phyloP scores from a whole-genome alignment of 2,797 vertebrate genomes.

The Pseudochaenichthys georgianus region DNA sequence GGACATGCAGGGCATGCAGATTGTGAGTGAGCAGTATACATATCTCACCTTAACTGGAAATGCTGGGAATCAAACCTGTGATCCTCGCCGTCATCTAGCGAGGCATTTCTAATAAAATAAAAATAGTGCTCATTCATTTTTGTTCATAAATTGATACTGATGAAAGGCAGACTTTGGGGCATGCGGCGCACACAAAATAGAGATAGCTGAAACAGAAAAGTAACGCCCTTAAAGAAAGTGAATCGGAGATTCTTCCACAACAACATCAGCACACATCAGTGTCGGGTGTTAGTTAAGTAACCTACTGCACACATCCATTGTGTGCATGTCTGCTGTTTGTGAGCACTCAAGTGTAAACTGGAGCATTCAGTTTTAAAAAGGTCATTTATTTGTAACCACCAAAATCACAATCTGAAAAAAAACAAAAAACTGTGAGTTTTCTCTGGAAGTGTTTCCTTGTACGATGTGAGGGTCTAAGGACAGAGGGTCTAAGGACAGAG shows the following conservation, averaged over 20 bases:
- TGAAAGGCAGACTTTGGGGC: conserved; percentile 12
- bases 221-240: background rate
- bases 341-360: conserved; percentile 18
- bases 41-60: conserved; percentile 86
- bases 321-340: conserved; percentile 11
- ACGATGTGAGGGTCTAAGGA: no score
- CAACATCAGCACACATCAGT: conserved; percentile 3
- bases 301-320: conserved; percentile 14
- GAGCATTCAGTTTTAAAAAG: conserved; percentile 14
- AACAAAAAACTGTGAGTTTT: no score
- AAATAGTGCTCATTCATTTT: conserved; percentile 12
- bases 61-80: conserved; percentile 87
- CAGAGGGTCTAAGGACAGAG: no score
- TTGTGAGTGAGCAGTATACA: background rate
- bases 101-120: conserved; percentile 82
- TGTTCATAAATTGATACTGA: conserved; percentile 9
- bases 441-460: no score
- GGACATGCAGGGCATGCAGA: conserved; percentile 27
- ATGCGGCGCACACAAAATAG: conserved; percentile 45
- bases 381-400: conserved; percentile 6
- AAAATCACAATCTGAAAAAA: no score
- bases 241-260: conserved; percentile 8
- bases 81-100: conserved; percentile 83
- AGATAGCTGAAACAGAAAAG: conserved; percentile 9
- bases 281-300: background rate